Percentiles rank a stretch among this genome's conserved stretches.
phyloP scores from a whole-genome alignment of 2,888 invertebrate genomes.

The Melanostoma scalare region DNA sequence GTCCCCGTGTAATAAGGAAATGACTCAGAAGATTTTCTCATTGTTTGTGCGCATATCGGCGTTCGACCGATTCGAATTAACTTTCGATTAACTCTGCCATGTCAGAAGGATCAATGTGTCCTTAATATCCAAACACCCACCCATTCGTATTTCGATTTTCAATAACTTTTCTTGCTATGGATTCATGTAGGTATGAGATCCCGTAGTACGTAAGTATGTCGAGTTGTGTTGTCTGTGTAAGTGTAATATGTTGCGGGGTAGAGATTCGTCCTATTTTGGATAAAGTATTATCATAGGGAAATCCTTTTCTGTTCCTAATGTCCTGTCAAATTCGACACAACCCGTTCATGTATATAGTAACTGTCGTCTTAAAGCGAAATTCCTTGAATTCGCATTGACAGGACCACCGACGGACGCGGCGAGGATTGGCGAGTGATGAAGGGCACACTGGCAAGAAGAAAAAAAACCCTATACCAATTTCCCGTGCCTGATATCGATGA shows the following conservation, averaged over 20 bases:
- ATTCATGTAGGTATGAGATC: constrained; percentile 57
- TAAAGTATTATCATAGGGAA: constrained; percentile 35
- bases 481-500: constrained; percentile 43
- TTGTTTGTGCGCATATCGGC: constrained; percentile 65
- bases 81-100: constrained; percentile 81
- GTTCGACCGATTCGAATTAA: constrained; percentile 80
- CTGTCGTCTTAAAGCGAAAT: constrained; percentile 52
- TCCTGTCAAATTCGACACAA: constrained; percentile 71
- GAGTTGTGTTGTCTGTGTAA: neutral
- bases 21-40: constrained; percentile 71
- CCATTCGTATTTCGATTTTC: constrained; percentile 44
- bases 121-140: constrained; percentile 30
- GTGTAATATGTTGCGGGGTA: no score
- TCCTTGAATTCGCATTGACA: constrained; percentile 50
- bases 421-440: no score
- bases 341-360: constrained; percentile 51
- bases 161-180: constrained; percentile 54
- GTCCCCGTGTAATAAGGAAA: constrained; percentile 61
- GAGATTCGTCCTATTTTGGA: constrained; percentile 4
- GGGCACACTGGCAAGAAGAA: neutral
- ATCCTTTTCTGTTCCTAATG: constrained; percentile 57
- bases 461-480: constrained; percentile 32
- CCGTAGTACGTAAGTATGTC: constrained; percentile 27
- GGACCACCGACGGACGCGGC: constrained; percentile 12
- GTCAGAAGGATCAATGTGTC: constrained; percentile 64